A percentile compares a stretch with the other conserved stretches of the same genome.
Evolutionary conservation across 2,888 invertebrate species (phyloP).

Genomic region (Oxycera nigricornis): DNA sequence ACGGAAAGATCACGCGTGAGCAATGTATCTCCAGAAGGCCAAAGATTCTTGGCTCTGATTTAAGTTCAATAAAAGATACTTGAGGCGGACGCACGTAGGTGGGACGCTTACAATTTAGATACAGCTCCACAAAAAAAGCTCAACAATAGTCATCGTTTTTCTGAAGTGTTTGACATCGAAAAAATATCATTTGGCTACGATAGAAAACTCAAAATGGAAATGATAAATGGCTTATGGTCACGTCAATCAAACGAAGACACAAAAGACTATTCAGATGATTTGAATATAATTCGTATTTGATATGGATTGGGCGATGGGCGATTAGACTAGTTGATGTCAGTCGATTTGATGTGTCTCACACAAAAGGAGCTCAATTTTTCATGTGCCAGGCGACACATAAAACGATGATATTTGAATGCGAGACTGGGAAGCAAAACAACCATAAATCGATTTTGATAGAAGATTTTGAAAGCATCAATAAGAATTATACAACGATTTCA

Average conservation of each 20-base stretch:
- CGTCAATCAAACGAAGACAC: constrained; percentile 7
- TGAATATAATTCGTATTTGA: background rate
- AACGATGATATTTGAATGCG: too few species aligned
- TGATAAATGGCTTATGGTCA: constrained; percentile 14
- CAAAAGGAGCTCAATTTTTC: too few species aligned
- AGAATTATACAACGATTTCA: too few species aligned
- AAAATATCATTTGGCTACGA: background rate
- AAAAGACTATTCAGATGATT: background rate
- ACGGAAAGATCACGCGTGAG: constrained; percentile 14
- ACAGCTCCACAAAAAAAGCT: background rate
- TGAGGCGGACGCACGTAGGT: constrained; percentile 11
- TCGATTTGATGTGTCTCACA: background rate
- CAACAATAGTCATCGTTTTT: constrained; percentile 28
- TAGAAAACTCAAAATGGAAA: background rate
- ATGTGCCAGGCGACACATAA: too few species aligned
- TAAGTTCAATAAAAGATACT: background rate
- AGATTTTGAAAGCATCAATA: too few species aligned
- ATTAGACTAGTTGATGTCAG: constrained; percentile 8
- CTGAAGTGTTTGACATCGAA: background rate
- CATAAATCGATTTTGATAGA: too few species aligned
- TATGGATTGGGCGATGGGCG: background rate
- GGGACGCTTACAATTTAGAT: background rate
- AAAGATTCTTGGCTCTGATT: constrained; percentile 9
- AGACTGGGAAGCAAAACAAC: too few species aligned
- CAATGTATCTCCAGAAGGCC: constrained; percentile 29